Evolutionary conservation across 2,113 vertebrate genomes (phyloP), one percentile per base, ranked within the genome.

Genomic region (Aptenodytes forsteri): DNA sequence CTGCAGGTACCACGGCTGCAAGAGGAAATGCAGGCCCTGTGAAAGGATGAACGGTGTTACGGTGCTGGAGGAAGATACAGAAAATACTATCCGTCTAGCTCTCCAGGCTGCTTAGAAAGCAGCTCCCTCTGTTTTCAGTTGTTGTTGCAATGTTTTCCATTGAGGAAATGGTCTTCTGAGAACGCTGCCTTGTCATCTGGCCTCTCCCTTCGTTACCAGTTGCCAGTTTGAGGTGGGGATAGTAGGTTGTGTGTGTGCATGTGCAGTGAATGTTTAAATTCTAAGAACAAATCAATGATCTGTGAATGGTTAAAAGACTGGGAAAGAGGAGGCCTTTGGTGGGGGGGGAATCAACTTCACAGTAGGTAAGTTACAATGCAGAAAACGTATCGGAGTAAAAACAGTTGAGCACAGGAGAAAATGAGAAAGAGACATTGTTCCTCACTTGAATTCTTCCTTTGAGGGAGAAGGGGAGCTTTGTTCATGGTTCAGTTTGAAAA

Each of bases 31-130:
- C 40, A 11, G 36, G 27, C 21, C 6, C 40, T 22, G 19, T 1
- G 27, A n/a, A 40, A 32, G 44, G 40, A 8, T 10, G 13, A 17
- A 17, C 11, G 5, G 30, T 1, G 4, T 10, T 38, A 10, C 0
- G 0, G 7, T 30, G 30, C 25, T 66, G 22, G 47, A 40, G 61
- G 26, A 40, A 67, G 40, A 22, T 3, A 8, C 7, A 29, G 62
- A 30, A 76, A 87, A 17, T 15, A 4, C 3, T 52, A 4, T 14
- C 30, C 14, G 0, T 15, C 3, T 13, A 44, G 32, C 32, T 64
- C 16, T 59, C 27, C 36, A 44, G 26, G 1, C 5, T 32, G n/a
- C 14, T 65, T 9, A 21, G 26, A 9, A 61, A 83, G 50, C 58
- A 40, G 16, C 6, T 71, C 40, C 16, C 5, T 44, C 46, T 40